These are phyloP conservation scores for Spodoptera frugiperda DNA, from an alignment of 1,140 invertebrate species.

Conservation along the genomic window DNA sequence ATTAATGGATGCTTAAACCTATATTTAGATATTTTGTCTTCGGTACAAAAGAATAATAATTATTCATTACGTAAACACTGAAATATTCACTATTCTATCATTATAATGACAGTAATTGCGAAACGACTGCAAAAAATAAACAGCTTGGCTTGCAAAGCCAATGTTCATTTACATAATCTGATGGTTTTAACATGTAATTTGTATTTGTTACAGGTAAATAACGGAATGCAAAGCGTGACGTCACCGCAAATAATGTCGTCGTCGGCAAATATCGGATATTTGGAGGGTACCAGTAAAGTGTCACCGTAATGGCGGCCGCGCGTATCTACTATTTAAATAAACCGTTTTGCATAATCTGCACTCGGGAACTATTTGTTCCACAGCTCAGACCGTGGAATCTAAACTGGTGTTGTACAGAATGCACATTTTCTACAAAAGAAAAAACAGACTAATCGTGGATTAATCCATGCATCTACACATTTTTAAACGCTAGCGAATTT, in stretches of 20 bases:
- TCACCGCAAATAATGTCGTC: conserved; percentile 9
- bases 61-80: no score
- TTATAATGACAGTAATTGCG: background rate
- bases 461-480: no score
- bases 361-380: conserved; percentile 14
- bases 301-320: conserved; percentile 20
- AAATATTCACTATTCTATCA: background rate
- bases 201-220: conserved; percentile 31
- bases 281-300: conserved; percentile 12
- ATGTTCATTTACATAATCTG: background rate
- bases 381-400: background rate
- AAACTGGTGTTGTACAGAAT: no score
- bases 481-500: no score
- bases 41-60: no score
- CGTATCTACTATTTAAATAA: conserved; percentile 49
- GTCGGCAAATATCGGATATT: background rate
- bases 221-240: background rate
- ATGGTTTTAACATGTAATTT: conserved; percentile 21
- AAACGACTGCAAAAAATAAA: background rate
- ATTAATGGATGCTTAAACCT: no score
- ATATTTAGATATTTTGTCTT: no score
- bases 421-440: no score
- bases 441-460: no score
- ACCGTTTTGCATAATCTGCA: conserved; percentile 43
- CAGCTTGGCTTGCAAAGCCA: background rate